Base-by-base conservation (phyloP, 2,797 vertebrate species). In the Thamnophis elegans region DNA sequence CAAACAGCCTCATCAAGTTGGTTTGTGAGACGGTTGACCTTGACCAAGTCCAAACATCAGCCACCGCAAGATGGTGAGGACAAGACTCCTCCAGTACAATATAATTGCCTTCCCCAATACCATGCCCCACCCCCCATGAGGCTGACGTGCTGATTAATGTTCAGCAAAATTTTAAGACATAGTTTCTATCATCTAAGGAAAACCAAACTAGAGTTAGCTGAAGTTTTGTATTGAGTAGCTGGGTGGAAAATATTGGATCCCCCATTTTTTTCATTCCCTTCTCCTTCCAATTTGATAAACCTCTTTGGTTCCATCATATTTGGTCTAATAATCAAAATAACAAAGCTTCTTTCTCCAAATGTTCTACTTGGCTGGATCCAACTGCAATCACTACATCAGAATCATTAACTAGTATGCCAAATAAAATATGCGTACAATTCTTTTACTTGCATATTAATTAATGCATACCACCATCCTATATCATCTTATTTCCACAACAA, bases 311-410 rank as follows among this genome's bases (percentile, higher is more conserved):
- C 91, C 55, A 85, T 95, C 92, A 95, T 93, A 92, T 94, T 95
- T 94, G 96, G 91, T 95, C 95, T 96, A 94, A 92, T 96, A 97
- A 98, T 97, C 92, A 96, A 94, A 97, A 95, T 96, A 96, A 96
- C 93, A 95, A 96, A 96, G 95, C 96, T 96, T 95, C 93, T 88
- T 85, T 25, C 92, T 96, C 91, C 92, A 92, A 93, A 94, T 54
- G 94, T 96, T 94, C 92, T 95, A 94, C 88, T 93, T 96, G 92
- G 93, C 95, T 91, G 91, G 89, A 92, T 95, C 90, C 95, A 95
- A 97, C 94, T 93, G 13, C 96, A 95, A 62, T 82, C 92, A 94
- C 62, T 94, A 93, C 96, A 97, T 95, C 53, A 5, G 91, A 96
- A 96, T 96, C 93, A 96, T 96, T 97, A 97, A 97, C 56, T 94